These are phyloP conservation scores for Amphilophus citrinellus DNA, from an alignment of 2,113 vertebrate genomes.

Conservation along the genomic window DNA sequence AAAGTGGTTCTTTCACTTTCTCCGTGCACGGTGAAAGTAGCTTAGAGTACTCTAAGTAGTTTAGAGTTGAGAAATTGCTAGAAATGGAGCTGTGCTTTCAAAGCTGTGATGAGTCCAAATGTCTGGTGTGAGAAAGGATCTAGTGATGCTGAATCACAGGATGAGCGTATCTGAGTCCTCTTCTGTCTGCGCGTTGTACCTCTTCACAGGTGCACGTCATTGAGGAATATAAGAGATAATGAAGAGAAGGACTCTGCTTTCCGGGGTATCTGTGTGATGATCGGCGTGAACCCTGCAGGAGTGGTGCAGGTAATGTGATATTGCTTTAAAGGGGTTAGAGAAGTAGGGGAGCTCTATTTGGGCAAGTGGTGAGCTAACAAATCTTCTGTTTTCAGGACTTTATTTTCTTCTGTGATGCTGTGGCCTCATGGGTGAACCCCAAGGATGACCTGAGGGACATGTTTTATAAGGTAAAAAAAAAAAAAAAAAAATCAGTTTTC, in stretches of 20 bases:
- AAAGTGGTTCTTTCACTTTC: fast-evolving
- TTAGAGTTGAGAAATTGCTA: background rate
- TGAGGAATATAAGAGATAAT: constrained; percentile 94
- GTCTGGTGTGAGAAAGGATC: too few species aligned
- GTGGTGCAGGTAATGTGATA: constrained; percentile 88
- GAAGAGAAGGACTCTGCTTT: constrained; percentile 96
- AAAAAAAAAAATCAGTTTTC: background rate
- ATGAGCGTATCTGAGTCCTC: background rate
- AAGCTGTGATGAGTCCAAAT: too few species aligned
- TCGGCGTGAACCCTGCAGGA: constrained; percentile 92
- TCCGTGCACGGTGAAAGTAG: background rate
- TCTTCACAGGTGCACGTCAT: constrained; percentile 87
- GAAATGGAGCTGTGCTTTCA: background rate
- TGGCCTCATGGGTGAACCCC: constrained; percentile 95
- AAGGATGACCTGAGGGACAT: constrained; percentile 94
- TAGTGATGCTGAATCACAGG: too few species aligned
- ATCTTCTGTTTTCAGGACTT: constrained; percentile 85
- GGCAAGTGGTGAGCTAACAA: background rate
- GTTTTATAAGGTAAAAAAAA: constrained; percentile 90
- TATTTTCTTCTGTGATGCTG: constrained; percentile 96
- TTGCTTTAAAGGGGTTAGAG: background rate
- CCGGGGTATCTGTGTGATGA: constrained; percentile 97
- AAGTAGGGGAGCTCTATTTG: background rate
- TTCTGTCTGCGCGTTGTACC: background rate
- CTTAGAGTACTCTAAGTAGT: background rate